Evolutionary conservation across 2,888 invertebrate species (phyloP).

Genomic region (Mimas tiliae): DNA sequence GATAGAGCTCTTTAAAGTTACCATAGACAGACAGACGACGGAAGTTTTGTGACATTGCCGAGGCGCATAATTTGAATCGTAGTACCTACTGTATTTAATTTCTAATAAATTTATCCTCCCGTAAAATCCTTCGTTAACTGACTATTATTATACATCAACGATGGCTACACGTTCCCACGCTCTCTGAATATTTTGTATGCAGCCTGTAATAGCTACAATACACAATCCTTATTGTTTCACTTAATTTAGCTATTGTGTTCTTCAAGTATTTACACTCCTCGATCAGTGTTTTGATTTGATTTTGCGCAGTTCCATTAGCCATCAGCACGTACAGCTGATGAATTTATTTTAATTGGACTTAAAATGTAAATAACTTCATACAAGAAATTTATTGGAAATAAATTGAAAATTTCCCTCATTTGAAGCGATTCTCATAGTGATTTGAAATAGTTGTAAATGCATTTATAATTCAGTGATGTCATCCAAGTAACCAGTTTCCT

Average conservation of each 20-base stretch:
- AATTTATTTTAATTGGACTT: slow-evolving; percentile 12
- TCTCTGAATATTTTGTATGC: slow-evolving; percentile 72
- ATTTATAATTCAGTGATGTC: slow-evolving; percentile 58
- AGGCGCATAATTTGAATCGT: no score
- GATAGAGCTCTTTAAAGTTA: no score
- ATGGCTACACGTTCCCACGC: slow-evolving; percentile 75
- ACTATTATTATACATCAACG: slow-evolving; percentile 66
- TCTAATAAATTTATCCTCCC: slow-evolving; percentile 51
- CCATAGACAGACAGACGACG: no score
- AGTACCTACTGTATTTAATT: not conserved
- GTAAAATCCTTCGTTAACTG: slow-evolving; percentile 56
- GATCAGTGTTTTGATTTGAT: slow-evolving; percentile 35
- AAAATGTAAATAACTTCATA: not conserved
- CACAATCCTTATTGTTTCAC: slow-evolving; percentile 83
- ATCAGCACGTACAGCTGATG: not conserved
- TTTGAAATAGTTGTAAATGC: slow-evolving; percentile 55
- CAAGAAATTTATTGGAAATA: slow-evolving; percentile 5
- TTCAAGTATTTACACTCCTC: slow-evolving; percentile 74
- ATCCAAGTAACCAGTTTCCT: slow-evolving; percentile 64
- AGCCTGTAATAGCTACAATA: slow-evolving; percentile 73
- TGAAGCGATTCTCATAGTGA: slow-evolving; percentile 5
- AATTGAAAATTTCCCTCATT: slow-evolving; percentile 31
- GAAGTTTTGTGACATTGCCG: no score
- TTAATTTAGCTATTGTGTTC: slow-evolving; percentile 81
- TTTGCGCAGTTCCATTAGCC: slow-evolving; percentile 25